A percentile compares a stretch with the other conserved stretches of the same genome.
These are phyloP conservation scores for Musca vetustissima DNA, from an alignment of 1,140 invertebrate genomes.

Conservation along the genomic window DNA sequence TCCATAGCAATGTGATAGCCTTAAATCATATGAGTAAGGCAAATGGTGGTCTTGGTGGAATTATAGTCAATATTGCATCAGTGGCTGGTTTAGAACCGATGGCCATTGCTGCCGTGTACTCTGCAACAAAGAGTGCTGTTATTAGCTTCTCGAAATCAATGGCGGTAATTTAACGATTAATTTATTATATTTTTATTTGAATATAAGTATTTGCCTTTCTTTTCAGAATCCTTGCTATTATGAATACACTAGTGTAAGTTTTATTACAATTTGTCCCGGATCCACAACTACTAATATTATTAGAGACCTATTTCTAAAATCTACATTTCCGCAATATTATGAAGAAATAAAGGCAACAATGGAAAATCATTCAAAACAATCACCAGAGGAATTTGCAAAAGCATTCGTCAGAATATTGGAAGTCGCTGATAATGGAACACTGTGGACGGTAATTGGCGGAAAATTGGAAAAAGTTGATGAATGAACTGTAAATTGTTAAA, in stretches of 20 bases:
- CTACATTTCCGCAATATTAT: constrained; percentile 29
- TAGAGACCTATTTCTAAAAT: constrained; percentile 32
- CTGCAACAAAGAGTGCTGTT: constrained; percentile 53
- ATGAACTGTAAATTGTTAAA: too few relatives aligned
- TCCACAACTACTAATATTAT: constrained; percentile 40
- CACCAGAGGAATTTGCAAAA: constrained; percentile 4
- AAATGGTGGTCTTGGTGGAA: constrained; percentile 60
- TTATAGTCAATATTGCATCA: constrained; percentile 64
- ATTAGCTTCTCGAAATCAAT: constrained; percentile 50
- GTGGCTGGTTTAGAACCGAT: constrained; percentile 57
- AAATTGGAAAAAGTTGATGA: constrained; percentile 5
- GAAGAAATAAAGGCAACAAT: background rate
- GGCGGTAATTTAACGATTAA: constrained; percentile 22
- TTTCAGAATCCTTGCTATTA: constrained; percentile 35
- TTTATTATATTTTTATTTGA: too few relatives aligned
- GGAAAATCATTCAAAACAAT: background rate
- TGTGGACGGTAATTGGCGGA: constrained; percentile 14
- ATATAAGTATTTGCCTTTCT: too few relatives aligned
- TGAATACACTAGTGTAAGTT: constrained; percentile 34
- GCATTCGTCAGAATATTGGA: constrained; percentile 19
- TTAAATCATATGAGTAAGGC: constrained; percentile 58
- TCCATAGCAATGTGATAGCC: constrained; percentile 1
- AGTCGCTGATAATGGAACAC: constrained; percentile 24
- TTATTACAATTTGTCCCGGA: constrained; percentile 46
- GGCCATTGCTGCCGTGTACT: constrained; percentile 46